Base-by-base conservation (phyloP, 2,113 vertebrate species). In the Nerophis ophidion region DNA sequence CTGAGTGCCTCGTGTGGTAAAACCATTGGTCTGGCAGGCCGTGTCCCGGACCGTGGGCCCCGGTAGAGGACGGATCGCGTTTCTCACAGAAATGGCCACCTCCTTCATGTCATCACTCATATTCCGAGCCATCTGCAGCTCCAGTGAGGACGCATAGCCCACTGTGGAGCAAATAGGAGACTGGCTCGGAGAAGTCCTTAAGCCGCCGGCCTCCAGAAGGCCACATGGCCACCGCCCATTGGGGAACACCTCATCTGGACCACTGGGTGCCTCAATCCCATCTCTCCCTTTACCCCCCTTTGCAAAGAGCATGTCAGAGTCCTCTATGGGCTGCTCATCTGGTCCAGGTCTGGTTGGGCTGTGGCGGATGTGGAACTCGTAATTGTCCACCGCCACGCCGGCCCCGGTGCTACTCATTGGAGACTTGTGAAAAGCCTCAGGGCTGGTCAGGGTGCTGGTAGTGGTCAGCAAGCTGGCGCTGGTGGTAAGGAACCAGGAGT, bases 41-140 rank as follows among this genome's bases (percentile, higher is more conserved):
- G 62, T 93, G 80, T 98, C 96, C 73, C 91, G 92, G 26, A 93
- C 85, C 0, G 76, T 8, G 0, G 92, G 89, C 50, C 82, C 83
- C 0, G 61, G 80, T 0, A 71, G 82, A 0, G 81, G 86, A 69
- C 93, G 92, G 74, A 94, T 92, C 36, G 92, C 86, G 0, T 92
- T 93, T 48, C 94, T 90, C 38, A 94, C 93, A 0, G 95, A 98
- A 81, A 94, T 96, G 9, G 96, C 97, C 0, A 96, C 96, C 81
- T 98, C 97, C 86, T 99, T 99, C 96, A 98, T 98, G 68, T 99
- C 95, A 0, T 98, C 96, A 0, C 96, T 98, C 92, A 98, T 79
- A 83, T 98, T 98, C 75, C 92, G 91, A 54, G 94, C 92, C 75
- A 98, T 87, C 81, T 96, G 93, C 42, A 98, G 83, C 82, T 89